Conservation (phyloP, 1,140 invertebrate species). For the Drosophila littoralis region DNA sequence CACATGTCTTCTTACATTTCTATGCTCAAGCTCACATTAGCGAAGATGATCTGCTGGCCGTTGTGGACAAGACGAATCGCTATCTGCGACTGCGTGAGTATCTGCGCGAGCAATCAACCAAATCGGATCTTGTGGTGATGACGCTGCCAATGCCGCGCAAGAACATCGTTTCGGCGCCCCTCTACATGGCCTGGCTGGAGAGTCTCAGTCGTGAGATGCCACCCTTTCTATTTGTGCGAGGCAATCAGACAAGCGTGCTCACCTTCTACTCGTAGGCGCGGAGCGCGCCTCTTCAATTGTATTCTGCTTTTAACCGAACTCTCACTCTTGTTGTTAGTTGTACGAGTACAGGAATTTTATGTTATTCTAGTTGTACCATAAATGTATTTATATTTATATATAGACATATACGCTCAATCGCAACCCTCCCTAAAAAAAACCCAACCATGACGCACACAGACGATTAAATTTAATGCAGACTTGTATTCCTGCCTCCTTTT, state of each 20-base stretch:
- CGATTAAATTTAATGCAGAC: slow-evolving; percentile 39
- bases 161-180: slow-evolving; percentile 92
- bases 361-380: slow-evolving; percentile 70
- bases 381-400: slow-evolving; percentile 70
- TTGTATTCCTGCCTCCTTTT: slow-evolving; percentile 23
- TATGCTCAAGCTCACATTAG: slow-evolving; percentile 88
- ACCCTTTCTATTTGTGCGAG: slow-evolving; percentile 95
- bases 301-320: slow-evolving; percentile 51
- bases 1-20: not conserved
- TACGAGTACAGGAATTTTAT: slow-evolving; percentile 55
- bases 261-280: slow-evolving; percentile 96
- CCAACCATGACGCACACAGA: slow-evolving; percentile 31
- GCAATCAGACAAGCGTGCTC: slow-evolving; percentile 97
- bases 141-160: slow-evolving; percentile 97
- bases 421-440: not conserved
- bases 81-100: slow-evolving; percentile 95
- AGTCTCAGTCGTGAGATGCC: slow-evolving; percentile 95
- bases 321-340: slow-evolving; percentile 48
- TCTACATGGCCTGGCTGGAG: slow-evolving; percentile 98
- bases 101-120: slow-evolving; percentile 92
- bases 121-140: slow-evolving; percentile 94
- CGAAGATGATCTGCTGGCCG: slow-evolving; percentile 92
- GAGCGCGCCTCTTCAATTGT: slow-evolving; percentile 26
- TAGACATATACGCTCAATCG: slow-evolving; percentile 23
- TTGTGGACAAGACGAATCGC: slow-evolving; percentile 95